These are phyloP conservation scores for Drosophila sechellia DNA, from an alignment of 1,140 invertebrate genomes.

Conservation along the genomic window DNA sequence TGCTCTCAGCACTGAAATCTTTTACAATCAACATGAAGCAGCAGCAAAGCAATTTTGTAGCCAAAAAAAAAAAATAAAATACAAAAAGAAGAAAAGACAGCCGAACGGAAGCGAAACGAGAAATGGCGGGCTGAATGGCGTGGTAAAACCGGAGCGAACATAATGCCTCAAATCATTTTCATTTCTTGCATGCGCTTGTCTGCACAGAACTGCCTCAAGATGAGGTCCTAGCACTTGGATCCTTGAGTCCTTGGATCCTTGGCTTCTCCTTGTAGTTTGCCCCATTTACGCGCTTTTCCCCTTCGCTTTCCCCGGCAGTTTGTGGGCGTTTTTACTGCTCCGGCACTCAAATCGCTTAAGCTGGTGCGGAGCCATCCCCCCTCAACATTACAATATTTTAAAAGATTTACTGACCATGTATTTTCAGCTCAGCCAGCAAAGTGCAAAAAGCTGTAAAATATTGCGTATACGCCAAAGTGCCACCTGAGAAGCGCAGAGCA, in stretches of 20 bases:
- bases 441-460: slow-evolving; percentile 79
- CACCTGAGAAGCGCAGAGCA: slow-evolving; percentile 54
- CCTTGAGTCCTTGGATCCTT: slow-evolving; percentile 1
- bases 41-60: slow-evolving; percentile 59
- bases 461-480: slow-evolving; percentile 64
- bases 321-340: slow-evolving; percentile 65
- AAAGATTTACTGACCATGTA: slow-evolving; percentile 80
- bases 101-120: slow-evolving; percentile 31
- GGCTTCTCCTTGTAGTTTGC: slow-evolving; percentile 13
- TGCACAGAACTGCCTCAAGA: slow-evolving; percentile 53
- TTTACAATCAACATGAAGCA: slow-evolving; percentile 62
- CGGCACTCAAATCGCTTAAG: slow-evolving; percentile 67
- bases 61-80: slow-evolving; percentile 29
- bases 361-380: slow-evolving; percentile 24
- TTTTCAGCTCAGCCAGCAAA: slow-evolving; percentile 60
- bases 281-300: slow-evolving; percentile 40
- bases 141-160: slow-evolving; percentile 34
- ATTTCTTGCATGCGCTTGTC: slow-evolving; percentile 68
- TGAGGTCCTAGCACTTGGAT: slow-evolving; percentile 11
- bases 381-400: slow-evolving; percentile 76
- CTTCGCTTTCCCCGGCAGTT: slow-evolving; percentile 10
- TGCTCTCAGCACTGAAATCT: slow-evolving; percentile 71
- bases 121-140: slow-evolving; percentile 8
- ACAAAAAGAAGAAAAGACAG: neutral
- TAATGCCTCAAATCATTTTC: slow-evolving; percentile 83